Base-by-base conservation (phyloP, 1,140 invertebrate species). In the Dinothrombium tinctorium region DNA sequence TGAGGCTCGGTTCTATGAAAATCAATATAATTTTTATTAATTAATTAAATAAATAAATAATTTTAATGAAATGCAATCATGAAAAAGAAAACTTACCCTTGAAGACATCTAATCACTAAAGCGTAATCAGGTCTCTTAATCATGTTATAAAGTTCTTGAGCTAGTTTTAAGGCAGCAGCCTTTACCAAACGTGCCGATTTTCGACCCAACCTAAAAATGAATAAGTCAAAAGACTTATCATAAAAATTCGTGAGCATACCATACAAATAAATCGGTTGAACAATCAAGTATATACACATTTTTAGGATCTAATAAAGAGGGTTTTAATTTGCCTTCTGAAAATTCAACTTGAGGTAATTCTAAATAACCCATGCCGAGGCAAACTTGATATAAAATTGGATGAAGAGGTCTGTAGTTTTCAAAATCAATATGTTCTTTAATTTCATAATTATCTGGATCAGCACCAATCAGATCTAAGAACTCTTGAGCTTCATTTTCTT, bases 241-340 rank as follows among this genome's bases (percentile, higher is more conserved):
- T n/a, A n/a, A 29, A 29, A 4, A 29, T 2, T 11, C 28, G 28
- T 29, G 41, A 28, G 61, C 63, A 62, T 62, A 81, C 87, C 92
- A 99, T 9, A 98, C 83, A 63, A 92, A 99, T n/a, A 98, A 71
- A 59, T 98, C 94, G 24, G 77, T 65, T 52, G 75, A 77, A 54
- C 84, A 92, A 58, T 99, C 94, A 19, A 99, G 65, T 56, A 99
- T 84, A 58, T 95, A 99, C 2, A 99, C 92, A 62, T 86, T 82
- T 54, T 84, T 77, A 41, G 82, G 87, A 44, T 79, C 74, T 14
- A 98, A 64, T 47, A 89, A 60, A 2, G 69, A 66, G 48, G 77
- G 69, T 40, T 69, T 61, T 17, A 79, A 57, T 56, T 75, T 75
- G 44, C 49, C 48, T 47, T 59, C 37, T 38, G 44, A 44, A 20